Percentiles rank a stretch among this genome's conserved stretches.
These are phyloP conservation scores for Mesaphorura yosii DNA, from an alignment of 1,140 invertebrate species.

Conservation along the genomic window DNA sequence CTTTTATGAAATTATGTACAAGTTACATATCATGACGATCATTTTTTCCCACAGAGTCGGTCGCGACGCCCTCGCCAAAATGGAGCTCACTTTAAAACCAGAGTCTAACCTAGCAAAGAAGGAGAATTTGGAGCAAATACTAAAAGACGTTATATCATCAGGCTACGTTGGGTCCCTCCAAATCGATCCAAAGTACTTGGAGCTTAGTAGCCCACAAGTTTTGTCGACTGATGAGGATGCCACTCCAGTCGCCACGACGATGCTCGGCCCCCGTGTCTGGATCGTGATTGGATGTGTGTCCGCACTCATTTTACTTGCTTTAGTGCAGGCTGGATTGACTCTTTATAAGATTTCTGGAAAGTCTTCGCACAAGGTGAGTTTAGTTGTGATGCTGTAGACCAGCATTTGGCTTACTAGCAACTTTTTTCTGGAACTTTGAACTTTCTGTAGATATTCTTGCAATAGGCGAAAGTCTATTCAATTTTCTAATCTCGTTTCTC, in stretches of 20 bases:
- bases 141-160: constrained; percentile 53
- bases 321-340: constrained; percentile 73
- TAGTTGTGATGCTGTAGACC: background rate
- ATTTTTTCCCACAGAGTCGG: no score
- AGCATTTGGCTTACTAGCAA: background rate
- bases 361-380: constrained; percentile 46
- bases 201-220: constrained; percentile 21
- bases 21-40: no score
- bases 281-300: constrained; percentile 68
- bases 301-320: constrained; percentile 60
- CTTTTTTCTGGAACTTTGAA: background rate
- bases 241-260: background rate
- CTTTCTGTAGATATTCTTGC: background rate
- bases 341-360: constrained; percentile 56
- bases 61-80: no score
- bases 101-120: no score
- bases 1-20: no score
- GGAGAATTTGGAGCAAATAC: constrained; percentile 44
- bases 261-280: constrained; percentile 44
- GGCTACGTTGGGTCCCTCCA: constrained; percentile 62
- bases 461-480: background rate
- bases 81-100: no score
- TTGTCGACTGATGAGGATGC: constrained; percentile 8
- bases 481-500: background rate
- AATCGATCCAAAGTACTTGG: constrained; percentile 48